These are phyloP conservation scores for Ramphastos sulfuratus DNA, from an alignment of 2,113 vertebrate genomes.

Conservation along the genomic window DNA sequence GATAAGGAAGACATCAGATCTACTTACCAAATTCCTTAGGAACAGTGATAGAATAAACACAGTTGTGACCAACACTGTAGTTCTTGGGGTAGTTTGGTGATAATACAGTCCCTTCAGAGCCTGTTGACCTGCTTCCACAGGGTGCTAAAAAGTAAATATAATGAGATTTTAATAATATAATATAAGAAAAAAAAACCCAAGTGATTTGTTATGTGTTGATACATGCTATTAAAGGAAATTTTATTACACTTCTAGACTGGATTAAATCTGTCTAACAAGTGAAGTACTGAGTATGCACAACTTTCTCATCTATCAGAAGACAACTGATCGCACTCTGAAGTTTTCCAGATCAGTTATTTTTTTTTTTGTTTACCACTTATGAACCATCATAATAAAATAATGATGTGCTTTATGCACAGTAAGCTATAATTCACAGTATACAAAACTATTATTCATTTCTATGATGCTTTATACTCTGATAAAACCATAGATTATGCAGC, in stretches of 20 bases:
- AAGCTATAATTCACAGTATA: neutral
- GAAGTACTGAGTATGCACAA: neutral
- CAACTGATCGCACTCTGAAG: neutral
- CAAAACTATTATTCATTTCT: neutral
- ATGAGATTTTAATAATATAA: neutral
- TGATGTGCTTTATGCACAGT: neutral
- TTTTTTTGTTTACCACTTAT: neutral
- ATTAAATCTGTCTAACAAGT: neutral
- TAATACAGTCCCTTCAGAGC: slow-evolving; percentile 93
- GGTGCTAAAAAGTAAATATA: slow-evolving; percentile 82
- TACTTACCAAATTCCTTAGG: slow-evolving; percentile 96
- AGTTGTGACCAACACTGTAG: slow-evolving; percentile 94
- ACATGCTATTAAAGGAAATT: neutral
- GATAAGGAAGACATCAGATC: neutral
- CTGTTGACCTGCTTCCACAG: slow-evolving; percentile 94
- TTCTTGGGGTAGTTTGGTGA: slow-evolving; percentile 98
- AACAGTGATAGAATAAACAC: slow-evolving; percentile 93
- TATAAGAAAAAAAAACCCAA: neutral
- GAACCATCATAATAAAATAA: neutral
- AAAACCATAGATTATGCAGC: neutral
- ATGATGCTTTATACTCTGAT: neutral
- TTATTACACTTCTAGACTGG: neutral
- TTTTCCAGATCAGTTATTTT: neutral
- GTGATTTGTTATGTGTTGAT: neutral
- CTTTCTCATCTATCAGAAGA: neutral